These are phyloP conservation scores for Empis livida DNA, from an alignment of 2,888 invertebrate genomes.

Conservation along the genomic window DNA sequence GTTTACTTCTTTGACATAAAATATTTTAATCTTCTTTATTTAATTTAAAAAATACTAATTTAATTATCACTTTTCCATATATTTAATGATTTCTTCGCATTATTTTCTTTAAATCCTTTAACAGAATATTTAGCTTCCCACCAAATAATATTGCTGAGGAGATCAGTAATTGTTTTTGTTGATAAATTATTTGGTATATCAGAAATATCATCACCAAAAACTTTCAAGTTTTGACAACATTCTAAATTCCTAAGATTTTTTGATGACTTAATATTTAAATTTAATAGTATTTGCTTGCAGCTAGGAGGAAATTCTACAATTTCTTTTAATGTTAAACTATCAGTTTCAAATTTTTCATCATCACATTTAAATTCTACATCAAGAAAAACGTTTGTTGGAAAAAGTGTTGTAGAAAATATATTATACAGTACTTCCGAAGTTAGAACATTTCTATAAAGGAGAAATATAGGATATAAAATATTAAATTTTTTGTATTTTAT, in stretches of 20 bases:
- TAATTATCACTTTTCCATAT: no score
- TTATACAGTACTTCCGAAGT: conserved; percentile 7
- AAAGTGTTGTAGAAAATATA: conserved; percentile 4
- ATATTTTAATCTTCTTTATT: no score
- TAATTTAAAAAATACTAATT: no score
- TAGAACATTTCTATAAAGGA: conserved; percentile 5
- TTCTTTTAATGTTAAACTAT: conserved; percentile 8
- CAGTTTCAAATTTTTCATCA: background rate
- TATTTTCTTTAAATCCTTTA: background rate
- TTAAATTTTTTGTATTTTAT: background rate
- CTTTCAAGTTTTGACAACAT: background rate
- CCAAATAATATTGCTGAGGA: background rate
- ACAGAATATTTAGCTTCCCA: background rate
- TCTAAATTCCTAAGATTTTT: background rate
- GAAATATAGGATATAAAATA: no score
- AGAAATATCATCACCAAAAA: background rate
- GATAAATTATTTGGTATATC: background rate
- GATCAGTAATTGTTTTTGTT: background rate
- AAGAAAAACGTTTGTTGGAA: conserved; percentile 9
- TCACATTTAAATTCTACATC: conserved; percentile 3
- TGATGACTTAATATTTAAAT: conserved; percentile 2
- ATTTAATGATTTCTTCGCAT: no score
- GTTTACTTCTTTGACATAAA: no score
- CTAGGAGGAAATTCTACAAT: background rate
- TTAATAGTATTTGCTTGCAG: conserved; percentile 5